Percentiles rank a stretch among this genome's conserved stretches.
Evolutionary conservation across 2,113 vertebrate genomes (phyloP).

Genomic region (Dipodomys spectabilis): DNA sequence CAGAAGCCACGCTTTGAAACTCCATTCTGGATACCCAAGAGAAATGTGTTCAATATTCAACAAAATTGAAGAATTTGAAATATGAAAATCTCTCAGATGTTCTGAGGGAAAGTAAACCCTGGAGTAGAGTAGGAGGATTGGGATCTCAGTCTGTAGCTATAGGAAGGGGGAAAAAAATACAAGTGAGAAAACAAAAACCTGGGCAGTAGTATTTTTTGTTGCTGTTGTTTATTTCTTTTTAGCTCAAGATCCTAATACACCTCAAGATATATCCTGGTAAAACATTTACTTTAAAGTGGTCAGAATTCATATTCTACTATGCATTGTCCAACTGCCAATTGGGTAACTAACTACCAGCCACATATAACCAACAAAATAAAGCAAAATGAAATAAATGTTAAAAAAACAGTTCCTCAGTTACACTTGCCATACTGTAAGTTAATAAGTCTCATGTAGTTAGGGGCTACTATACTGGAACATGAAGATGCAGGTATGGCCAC

Average conservation of each 20-base stretch:
- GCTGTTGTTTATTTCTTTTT: not conserved
- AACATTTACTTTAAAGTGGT: not conserved
- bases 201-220: not conserved
- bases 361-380: not conserved
- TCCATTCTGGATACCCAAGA: conserved; percentile 37
- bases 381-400: conserved; percentile 5
- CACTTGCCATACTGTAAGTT: not conserved
- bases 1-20: not conserved
- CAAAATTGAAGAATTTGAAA: conserved; percentile 65
- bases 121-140: conserved; percentile 53
- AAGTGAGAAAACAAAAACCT: conserved; percentile 39
- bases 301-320: not conserved
- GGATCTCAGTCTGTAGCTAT: conserved; percentile 48
- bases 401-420: not conserved
- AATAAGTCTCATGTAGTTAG: not conserved
- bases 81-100: conserved; percentile 67
- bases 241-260: conserved; percentile 38
- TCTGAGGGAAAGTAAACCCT: conserved; percentile 60
- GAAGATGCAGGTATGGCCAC: not conserved
- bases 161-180: not conserved
- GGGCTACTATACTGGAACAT: not conserved
- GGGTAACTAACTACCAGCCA: not conserved
- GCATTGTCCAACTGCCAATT: not conserved
- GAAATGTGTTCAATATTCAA: conserved; percentile 53
- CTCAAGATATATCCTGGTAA: not conserved